phyloP scores from a whole-genome alignment of 2,113 vertebrate species.

The Cryptotis parvus region DNA sequence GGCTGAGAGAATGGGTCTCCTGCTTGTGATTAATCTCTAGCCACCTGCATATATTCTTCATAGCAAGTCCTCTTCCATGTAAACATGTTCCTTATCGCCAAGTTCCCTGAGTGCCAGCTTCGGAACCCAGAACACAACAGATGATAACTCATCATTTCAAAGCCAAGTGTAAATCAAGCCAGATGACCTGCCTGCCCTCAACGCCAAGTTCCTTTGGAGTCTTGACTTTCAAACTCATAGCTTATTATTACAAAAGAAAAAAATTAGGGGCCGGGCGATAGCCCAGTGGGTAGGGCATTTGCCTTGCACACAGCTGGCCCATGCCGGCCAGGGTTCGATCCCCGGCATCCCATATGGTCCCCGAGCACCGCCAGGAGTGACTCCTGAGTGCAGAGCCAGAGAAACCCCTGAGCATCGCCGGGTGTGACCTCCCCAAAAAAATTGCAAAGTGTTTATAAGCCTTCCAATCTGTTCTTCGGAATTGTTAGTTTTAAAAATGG shows the following conservation, averaged over 20 bases:
- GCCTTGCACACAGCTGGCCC: no score
- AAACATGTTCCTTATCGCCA: conserved; percentile 1
- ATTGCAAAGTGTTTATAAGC: background rate
- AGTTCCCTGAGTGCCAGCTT: background rate
- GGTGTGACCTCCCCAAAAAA: no score
- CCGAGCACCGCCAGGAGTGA: no score
- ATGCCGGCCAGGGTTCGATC: no score
- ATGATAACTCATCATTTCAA: background rate
- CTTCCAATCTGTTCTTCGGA: conserved; percentile 15
- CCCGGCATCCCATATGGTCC: no score
- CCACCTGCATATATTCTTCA: conserved; percentile 48
- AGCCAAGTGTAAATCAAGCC: background rate
- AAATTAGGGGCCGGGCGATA: no score
- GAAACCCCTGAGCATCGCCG: no score
- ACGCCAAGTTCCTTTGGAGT: background rate
- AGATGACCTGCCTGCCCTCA: background rate
- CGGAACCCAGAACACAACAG: background rate
- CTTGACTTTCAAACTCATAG: conserved; percentile 15
- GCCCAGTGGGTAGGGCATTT: no score
- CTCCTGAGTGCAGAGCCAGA: no score
- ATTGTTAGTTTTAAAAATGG: conserved; percentile 34
- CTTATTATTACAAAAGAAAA: conserved; percentile 33
- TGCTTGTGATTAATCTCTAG: conserved; percentile 23
- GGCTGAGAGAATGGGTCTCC: conserved; percentile 31
- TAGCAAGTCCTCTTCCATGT: background rate